Base-by-base conservation (phyloP, 2,797 vertebrate species). In the Cossypha heuglini region DNA sequence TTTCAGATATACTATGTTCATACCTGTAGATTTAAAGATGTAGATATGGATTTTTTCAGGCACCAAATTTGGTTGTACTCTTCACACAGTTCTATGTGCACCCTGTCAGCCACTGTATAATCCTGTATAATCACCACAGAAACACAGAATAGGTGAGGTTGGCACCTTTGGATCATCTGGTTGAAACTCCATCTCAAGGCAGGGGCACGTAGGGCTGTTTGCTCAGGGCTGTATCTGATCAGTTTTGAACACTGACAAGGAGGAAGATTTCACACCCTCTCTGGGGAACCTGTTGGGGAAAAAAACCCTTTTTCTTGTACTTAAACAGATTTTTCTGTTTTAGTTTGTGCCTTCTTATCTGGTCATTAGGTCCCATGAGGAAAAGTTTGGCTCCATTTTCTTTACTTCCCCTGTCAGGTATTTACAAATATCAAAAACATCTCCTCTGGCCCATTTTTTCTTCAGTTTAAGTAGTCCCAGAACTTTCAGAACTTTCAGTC, bases 31-130 rank as follows among this genome's bases (percentile, higher is more conserved):
- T 86, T 37, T 86, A 71, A 8, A 51, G 24, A 33, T 59, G 28
- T 33, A n/a, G 24, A 19, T 51, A 13, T 12, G 1, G 17, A 45
- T 22, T 2, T n/a, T 69, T 79, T 68, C 15, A 62, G 29, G 8
- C 21, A 51, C 29, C 8, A 58, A 13, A 73, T 83, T 79, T 62
- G 19, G 19, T 67, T 54, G 12, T 38, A 11, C 13, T 52, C 20
- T 0, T 0, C 18, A 25, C 10, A 26, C 9, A 37, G 13, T 29
- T 66, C 15, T 62, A 5, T 0, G 0, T 55, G 4, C 31, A 37
- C 29, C 4, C 59, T 22, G 25, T 15, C 21, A 57, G 33, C 26
- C 45, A 59, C 1, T 2, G 0, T 35, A 35, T 43, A 37, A 59
- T 33, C 21, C 1, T 2, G 0, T 35, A 35, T 43, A 37, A 59